A percentile compares a stretch with the other conserved stretches of the same genome.
phyloP scores from a whole-genome alignment of 2,797 vertebrate species.

The Tangara arthus region DNA sequence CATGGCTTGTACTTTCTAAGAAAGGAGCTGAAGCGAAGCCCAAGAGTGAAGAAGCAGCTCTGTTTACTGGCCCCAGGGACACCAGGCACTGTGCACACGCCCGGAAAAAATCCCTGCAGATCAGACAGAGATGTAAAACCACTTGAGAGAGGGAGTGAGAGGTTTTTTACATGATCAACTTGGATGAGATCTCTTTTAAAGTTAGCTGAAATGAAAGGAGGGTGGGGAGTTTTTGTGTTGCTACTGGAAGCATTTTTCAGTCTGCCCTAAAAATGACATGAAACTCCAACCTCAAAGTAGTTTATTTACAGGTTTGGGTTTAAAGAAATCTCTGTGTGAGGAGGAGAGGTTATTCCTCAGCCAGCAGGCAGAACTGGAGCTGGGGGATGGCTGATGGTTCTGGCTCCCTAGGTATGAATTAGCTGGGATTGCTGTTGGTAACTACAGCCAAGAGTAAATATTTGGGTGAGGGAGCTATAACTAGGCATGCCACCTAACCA shows the following conservation, averaged over 20 bases:
- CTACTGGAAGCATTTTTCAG: background rate
- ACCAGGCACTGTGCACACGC: rapidly evolving
- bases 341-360: background rate
- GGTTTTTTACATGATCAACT: background rate
- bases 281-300: background rate
- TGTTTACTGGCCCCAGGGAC: background rate
- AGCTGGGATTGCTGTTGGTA: background rate
- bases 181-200: background rate
- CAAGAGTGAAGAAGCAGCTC: background rate
- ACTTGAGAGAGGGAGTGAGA: background rate
- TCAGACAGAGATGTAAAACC: background rate
- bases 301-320: background rate
- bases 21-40: conserved; percentile 10
- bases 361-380: background rate
- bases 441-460: background rate
- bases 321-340: background rate
- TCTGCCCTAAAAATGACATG: background rate
- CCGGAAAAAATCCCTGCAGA: background rate
- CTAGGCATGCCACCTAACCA: background rate
- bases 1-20: conserved; percentile 28
- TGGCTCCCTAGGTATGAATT: background rate
- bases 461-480: background rate
- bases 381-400: too few species aligned
- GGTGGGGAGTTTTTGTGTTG: background rate
- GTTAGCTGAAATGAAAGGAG: background rate